Base-by-base conservation (phyloP, 2,888 invertebrate species). In the Epinotia brunnichana region DNA sequence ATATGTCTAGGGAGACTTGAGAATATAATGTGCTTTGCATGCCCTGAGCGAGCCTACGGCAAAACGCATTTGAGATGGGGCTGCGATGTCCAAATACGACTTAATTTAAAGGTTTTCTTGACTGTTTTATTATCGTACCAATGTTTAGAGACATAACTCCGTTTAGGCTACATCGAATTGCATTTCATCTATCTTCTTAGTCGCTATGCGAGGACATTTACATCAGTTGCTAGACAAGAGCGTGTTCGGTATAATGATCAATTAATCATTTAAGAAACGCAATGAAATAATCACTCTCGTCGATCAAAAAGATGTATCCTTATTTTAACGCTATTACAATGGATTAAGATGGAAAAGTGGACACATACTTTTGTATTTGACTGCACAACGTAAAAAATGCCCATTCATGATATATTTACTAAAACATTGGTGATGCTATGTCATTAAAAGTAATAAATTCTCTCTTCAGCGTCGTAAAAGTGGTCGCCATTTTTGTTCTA, bases 1-100 rank as follows among this genome's bases (percentile, higher is more conserved):
- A 66, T 66, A 66, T 66, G 66, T 66, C 64, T 64, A 66, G 54
- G 41, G 54, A 66, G 56, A 66, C 54, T 66, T 29, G 1, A 10
- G 29, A 13, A 29, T 66, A 66, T 66, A 56, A 41, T 54, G 66
- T n/a, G 66, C 39, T 66, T 66, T 66, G 66, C 66, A 66, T 66
- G 56, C 41, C 41, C 39, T 35, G 35, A 9, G 35, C 35, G n/a
- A 56, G 21, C 54, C 39, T 21, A 41, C 15, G 41, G 53, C 53
- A 39, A n/a, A 13, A 17, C n/a, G 60, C 13, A 39, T 48, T 48
- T 48, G 29, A 29, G 24, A 48, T 19, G 48, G 48, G 29, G 48
- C 17, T 62, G n/a, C 24, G 48, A n/a, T 62, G 48, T 17, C 62
- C 62, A 62, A 62, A 62, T 62, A 62, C 44, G 1, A 41, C 29